Evolutionary conservation across 2,113 vertebrate species (phyloP).

Genomic region (Elaphurus davidianus): DNA sequence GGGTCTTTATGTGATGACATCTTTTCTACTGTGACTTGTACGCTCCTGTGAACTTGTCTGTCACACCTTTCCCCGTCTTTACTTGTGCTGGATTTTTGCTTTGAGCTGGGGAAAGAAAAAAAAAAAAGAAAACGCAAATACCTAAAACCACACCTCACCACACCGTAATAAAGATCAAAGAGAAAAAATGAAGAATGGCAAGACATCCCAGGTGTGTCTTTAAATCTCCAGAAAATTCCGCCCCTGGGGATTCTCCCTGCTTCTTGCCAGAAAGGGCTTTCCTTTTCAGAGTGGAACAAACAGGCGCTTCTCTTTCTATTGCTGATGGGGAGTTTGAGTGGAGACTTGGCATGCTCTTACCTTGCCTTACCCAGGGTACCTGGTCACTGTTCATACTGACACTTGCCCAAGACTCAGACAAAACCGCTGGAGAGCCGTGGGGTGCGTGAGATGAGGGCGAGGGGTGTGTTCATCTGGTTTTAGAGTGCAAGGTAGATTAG

Average conservation of each 20-base stretch:
- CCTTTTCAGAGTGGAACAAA: conserved; percentile 11
- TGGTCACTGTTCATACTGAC: not conserved
- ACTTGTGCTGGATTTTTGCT: conserved; percentile 54
- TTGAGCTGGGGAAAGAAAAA: conserved; percentile 40
- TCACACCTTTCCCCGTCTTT: not conserved
- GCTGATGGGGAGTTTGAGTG: not conserved
- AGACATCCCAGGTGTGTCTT: conserved; percentile 67
- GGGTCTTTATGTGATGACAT: conserved; percentile 35
- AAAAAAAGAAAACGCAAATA: conserved; percentile 7
- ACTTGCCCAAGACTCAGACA: not conserved
- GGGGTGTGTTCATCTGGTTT: not conserved
- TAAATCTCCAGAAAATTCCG: conserved; percentile 45
- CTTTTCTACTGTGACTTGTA: conserved; percentile 47
- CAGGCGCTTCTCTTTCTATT: not conserved
- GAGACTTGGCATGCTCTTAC: not conserved
- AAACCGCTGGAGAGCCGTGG: not conserved
- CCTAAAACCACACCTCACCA: conserved; percentile 49
- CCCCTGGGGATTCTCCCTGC: conserved; percentile 48
- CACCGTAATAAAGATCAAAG: conserved; percentile 64
- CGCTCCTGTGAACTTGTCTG: conserved; percentile 26
- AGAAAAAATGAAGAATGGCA: conserved; percentile 52
- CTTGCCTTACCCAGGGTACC: not conserved
- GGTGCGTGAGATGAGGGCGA: not conserved
- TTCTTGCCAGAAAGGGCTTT: conserved; percentile 49
- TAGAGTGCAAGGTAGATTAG: not conserved